Evolutionary conservation across 2,797 vertebrate genomes (phyloP), one percentile per base, ranked within the genome.

Genomic region (Danio choprae): DNA sequence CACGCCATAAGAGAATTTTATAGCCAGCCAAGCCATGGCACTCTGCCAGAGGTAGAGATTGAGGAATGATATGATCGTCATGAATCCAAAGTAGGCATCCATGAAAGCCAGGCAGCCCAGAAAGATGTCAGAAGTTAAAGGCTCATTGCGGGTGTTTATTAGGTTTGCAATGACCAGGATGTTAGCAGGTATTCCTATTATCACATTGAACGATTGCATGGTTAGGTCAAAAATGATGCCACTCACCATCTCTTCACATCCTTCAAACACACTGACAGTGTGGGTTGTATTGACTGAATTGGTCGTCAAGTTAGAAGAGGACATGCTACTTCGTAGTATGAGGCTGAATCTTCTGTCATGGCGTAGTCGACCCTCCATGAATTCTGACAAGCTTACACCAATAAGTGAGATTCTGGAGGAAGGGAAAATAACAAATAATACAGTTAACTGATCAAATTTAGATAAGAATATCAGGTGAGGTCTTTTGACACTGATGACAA

Each of bases 121-220:
- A 81, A 91, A 94, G 68, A 94, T 84, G 80, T 94, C 94, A 2
- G 94, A 94, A 3, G 93, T 94, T 81, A 90, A 83, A 0, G 93
- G 87, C 4, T 93, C 91, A 50, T 91, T 90, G 3, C 88, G 88
- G 69, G 91, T 93, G 8, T 16, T 79, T 55, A 94, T 86, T 48
- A 95, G 90, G 63, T 93, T 74, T 6, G 78, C 81, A 4, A 94
- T 86, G 56, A 94, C 92, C 12, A 94, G 78, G 4, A 93, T 4
- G 82, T 94, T 94, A 74, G 93, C 91, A 0, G 94, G 94, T 73
- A 95, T 85, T 58, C 94, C 94, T 16, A 94, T 68, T 0, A 91
- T 2, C 0, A 94, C 79, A 0, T 94, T 95, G 77, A 93, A 85
- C 43, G n/a, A 67, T 83, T 94, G 93, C 0, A 94, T 0, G 1